Conservation (phyloP, 1,140 invertebrate genomes). For the Drosophila kanapiae region DNA sequence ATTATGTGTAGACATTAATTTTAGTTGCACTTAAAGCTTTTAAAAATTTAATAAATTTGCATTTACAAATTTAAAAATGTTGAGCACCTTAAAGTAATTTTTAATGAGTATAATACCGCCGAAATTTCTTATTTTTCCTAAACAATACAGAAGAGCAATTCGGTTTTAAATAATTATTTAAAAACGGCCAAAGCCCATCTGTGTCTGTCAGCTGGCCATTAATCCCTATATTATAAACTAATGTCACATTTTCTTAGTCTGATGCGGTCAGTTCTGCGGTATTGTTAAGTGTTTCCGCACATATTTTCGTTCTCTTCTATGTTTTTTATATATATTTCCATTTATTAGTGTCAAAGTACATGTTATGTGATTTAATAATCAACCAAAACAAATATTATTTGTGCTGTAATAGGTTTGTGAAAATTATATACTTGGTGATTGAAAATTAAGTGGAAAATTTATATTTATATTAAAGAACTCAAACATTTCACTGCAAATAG, state of each 20-base stretch:
- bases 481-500: neutral
- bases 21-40: too few relatives aligned
- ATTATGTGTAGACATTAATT: too few relatives aligned
- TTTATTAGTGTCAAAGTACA: slow-evolving; percentile 1
- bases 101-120: neutral
- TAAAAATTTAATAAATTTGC: too few relatives aligned
- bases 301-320: neutral
- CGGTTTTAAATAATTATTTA: neutral
- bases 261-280: neutral
- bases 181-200: slow-evolving; percentile 3
- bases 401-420: neutral
- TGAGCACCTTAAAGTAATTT: too few relatives aligned
- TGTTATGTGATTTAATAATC: neutral
- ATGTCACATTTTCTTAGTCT: slow-evolving; percentile 1
- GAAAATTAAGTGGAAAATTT: too few relatives aligned
- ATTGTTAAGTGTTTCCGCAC: neutral
- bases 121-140: neutral
- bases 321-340: neutral
- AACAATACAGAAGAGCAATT: neutral
- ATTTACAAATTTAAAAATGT: too few relatives aligned
- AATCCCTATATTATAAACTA: slow-evolving; percentile 5
- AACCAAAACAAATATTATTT: neutral
- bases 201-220: neutral
- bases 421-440: too few relatives aligned
- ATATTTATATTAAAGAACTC: too few relatives aligned